Evolutionary conservation across 2,113 vertebrate genomes (phyloP).

Genomic region (Dasyprocta punctata): DNA sequence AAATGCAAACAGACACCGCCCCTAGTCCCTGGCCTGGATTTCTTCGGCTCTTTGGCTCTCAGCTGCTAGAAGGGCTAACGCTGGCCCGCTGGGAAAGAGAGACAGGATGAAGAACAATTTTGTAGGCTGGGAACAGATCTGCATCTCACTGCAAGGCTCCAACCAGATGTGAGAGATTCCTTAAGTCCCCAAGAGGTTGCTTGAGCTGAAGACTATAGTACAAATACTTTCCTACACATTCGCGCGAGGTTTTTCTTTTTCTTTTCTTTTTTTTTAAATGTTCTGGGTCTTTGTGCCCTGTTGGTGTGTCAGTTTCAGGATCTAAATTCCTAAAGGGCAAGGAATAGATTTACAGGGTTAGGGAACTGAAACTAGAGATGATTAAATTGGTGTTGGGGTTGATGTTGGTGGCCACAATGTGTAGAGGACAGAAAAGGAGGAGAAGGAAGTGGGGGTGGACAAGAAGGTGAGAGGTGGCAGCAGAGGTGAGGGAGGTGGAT

Average conservation of each 20-base stretch:
- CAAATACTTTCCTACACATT: constrained; percentile 55
- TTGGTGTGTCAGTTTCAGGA: constrained; percentile 35
- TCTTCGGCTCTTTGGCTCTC: constrained; percentile 39
- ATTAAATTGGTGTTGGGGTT: neutral
- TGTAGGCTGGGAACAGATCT: constrained; percentile 53
- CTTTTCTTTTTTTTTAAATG: neutral
- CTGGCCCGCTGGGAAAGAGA: constrained; percentile 52
- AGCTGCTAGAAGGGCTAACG: constrained; percentile 49
- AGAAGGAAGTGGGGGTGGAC: no score
- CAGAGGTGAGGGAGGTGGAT: neutral
- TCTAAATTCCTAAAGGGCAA: constrained; percentile 38
- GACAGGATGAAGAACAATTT: constrained; percentile 58
- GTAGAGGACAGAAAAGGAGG: neutral
- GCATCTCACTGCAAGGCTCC: constrained; percentile 61
- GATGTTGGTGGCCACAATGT: neutral
- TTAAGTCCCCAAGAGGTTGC: constrained; percentile 54
- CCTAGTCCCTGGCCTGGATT: constrained; percentile 16
- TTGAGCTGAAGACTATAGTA: constrained; percentile 15
- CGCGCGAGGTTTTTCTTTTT: neutral
- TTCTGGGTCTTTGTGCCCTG: constrained; percentile 39
- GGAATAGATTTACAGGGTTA: neutral
- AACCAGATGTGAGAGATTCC: constrained; percentile 75
- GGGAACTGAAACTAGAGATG: constrained; percentile 26
- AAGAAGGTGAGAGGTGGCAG: neutral
- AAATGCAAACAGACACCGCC: constrained; percentile 56